Percentiles rank a stretch among this genome's conserved stretches.
phyloP scores from a whole-genome alignment of 2,888 invertebrate genomes.

The Drosophila mulleri region DNA sequence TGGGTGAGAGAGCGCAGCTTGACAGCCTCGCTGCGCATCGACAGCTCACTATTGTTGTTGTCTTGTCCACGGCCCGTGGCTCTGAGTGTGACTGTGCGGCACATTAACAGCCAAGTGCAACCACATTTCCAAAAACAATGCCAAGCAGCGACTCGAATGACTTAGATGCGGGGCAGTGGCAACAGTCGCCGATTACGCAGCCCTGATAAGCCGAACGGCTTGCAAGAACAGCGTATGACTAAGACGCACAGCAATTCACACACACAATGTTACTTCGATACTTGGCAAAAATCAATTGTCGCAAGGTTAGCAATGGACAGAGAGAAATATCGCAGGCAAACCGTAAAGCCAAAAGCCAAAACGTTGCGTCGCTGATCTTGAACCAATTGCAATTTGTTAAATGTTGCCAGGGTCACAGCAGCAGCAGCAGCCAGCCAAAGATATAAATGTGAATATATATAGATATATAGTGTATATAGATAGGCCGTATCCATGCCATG shows the following conservation, averaged over 20 bases:
- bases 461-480: background rate
- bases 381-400: constrained; percentile 77
- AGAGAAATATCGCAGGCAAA: background rate
- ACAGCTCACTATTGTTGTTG: constrained; percentile 39
- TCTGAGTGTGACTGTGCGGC: constrained; percentile 26
- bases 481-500: constrained; percentile 24
- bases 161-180: constrained; percentile 42
- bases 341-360: constrained; percentile 33
- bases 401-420: constrained; percentile 57
- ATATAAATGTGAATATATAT: constrained; percentile 9
- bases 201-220: constrained; percentile 48
- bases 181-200: background rate
- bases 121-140: constrained; percentile 78
- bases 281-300: constrained; percentile 52
- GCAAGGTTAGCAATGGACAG: constrained; percentile 49
- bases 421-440: constrained; percentile 49
- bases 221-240: constrained; percentile 68
- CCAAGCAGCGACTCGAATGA: constrained; percentile 70
- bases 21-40: constrained; percentile 67
- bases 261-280: constrained; percentile 31
- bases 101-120: constrained; percentile 63
- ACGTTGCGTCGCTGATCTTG: constrained; percentile 60
- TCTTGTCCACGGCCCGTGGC: constrained; percentile 28
- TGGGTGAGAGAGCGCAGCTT: constrained; percentile 43
- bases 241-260: constrained; percentile 29